A percentile compares a stretch with the other conserved stretches of the same genome.
Evolutionary conservation across 2,113 vertebrate species (phyloP).

Genomic region (Rhea pennata): DNA sequence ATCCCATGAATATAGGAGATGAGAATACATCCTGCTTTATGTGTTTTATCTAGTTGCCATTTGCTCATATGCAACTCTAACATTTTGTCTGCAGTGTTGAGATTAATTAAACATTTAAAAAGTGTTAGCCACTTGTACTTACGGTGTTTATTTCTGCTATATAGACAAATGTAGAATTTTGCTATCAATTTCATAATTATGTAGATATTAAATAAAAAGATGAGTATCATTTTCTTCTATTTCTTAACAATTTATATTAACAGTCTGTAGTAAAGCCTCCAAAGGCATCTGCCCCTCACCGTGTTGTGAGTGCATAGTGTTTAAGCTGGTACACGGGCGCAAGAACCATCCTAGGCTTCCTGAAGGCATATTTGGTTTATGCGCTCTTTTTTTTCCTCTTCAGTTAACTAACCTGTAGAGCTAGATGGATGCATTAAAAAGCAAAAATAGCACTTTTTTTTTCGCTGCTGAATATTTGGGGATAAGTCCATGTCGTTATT

Average conservation of each 20-base stretch:
- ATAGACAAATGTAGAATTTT: background rate
- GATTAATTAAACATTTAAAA: background rate
- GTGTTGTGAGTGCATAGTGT: background rate
- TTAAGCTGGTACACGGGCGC: background rate
- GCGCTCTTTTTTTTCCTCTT: background rate
- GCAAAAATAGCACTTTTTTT: background rate
- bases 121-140: background rate
- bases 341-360: background rate
- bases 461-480: background rate
- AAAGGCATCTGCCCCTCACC: background rate
- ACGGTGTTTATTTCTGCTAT: background rate
- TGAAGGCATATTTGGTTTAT: background rate
- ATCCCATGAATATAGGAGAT: background rate
- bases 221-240: background rate
- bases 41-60: background rate
- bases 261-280: background rate
- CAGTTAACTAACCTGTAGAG: background rate
- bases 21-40: constrained; percentile 16
- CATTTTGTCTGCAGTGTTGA: background rate
- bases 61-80: background rate
- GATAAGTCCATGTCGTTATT: background rate
- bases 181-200: background rate
- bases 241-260: background rate
- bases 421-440: background rate
- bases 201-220: background rate